Base-by-base conservation (phyloP, 2,113 vertebrate genomes). In the Columba janthina region DNA sequence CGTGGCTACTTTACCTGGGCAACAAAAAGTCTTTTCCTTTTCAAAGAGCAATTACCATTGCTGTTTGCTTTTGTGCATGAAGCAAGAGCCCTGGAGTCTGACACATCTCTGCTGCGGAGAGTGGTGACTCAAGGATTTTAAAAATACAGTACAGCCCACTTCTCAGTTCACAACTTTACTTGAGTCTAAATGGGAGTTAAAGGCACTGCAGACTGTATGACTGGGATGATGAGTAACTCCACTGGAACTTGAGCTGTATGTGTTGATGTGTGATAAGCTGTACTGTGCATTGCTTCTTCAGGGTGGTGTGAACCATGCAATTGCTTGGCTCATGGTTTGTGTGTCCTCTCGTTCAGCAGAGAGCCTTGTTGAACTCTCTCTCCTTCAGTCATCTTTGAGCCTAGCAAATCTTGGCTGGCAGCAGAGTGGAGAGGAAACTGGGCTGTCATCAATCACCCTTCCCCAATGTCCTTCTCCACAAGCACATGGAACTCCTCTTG, bases 111-210 rank as follows among this genome's bases (percentile, higher is more conserved):
- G 15, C 51, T 20, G 87, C 51, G 62, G 64, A 58, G 42, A 80
- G 56, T 0, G 0, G 69, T 97, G 95, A 96, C 93, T 96, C 94
- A 97, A 96, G 84, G 40, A 18, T 28, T 91, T 97, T 36, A 94
- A 96, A 96, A 96, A 95, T 93, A 83, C 34, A 64, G 78, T 46
- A 38, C 91, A 94, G 42, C 95, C 91, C 74, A 93, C 94, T 92
- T 91, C 65, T 81, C 1, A 2, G 57, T 80, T 96, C 78, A 83
- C 62, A 95, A 42, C 88, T 96, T 90, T 34, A 61, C 32, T 38
- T 5, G 62, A 73, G 51, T 29, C 82, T 83, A 88, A 91, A 83
- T 48, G 69, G 67, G 75, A 97, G 56, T 51, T 85, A 51, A 61
- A 90, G 60, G 56, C 81, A 38, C 34, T 86, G 67, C 40, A 70